Evolutionary conservation across 1,140 invertebrate species (phyloP).

Genomic region (Kradibia gibbosae): DNA sequence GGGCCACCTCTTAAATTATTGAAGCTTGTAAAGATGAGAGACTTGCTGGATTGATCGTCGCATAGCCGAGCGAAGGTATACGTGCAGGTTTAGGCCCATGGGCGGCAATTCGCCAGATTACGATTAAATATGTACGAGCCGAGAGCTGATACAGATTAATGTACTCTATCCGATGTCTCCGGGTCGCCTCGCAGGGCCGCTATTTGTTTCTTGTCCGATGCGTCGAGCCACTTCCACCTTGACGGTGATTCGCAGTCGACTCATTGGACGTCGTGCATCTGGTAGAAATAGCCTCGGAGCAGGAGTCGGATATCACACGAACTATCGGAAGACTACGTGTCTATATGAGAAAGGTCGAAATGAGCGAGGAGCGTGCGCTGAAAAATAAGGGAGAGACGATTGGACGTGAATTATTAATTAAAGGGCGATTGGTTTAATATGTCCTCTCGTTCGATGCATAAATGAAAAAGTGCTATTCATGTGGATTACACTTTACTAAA

Average conservation of each 20-base stretch:
- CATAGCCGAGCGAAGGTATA: constrained; percentile 1
- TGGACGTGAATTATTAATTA: constrained; percentile 21
- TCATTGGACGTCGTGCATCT: neutral
- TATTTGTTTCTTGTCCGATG: constrained; percentile 60
- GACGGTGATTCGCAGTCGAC: neutral
- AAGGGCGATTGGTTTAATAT: neutral
- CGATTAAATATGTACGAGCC: constrained; percentile 66
- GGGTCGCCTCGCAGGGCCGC: constrained; percentile 47
- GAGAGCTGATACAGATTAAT: constrained; percentile 67
- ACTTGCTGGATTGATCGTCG: constrained; percentile 31
- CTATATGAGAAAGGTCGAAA: constrained; percentile 5
- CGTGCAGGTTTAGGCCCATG: neutral
- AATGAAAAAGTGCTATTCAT: neutral
- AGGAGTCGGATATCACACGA: neutral
- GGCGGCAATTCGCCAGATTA: constrained; percentile 63
- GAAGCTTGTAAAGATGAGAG: constrained; percentile 31
- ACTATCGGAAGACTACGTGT: neutral
- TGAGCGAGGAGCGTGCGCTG: constrained; percentile 4
- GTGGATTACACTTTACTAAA: neutral
- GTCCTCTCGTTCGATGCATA: neutral
- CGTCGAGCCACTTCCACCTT: constrained; percentile 24
- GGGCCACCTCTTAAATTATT: constrained; percentile 35
- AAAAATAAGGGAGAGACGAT: neutral
- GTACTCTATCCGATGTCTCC: constrained; percentile 51
- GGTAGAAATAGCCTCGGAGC: neutral